Evolutionary conservation across 2,113 vertebrate genomes (phyloP), one percentile per base, ranked within the genome.

Genomic region (Alectura lathami): DNA sequence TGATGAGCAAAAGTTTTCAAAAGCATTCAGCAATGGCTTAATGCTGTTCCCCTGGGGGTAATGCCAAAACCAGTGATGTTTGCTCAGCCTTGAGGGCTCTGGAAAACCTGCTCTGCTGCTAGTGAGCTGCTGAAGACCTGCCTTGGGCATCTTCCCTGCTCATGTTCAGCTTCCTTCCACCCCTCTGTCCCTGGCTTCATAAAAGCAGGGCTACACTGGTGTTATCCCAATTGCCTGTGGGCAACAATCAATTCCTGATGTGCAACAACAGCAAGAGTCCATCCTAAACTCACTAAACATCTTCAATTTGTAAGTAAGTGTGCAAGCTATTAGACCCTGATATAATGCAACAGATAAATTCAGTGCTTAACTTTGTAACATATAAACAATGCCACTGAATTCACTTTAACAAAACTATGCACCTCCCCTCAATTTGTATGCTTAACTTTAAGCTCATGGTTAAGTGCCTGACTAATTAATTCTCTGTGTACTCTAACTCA

Each of bases 361-460:
- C 75, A 48, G 78, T 57, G 83, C 79, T 94, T 94, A 60, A 91
- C 68, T 89, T 85, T 60, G n/a, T 75, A 95, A 50, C 79, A 78
- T 60, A 64, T 22, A 88, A 74, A 78, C 70, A 91, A 70, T 51
- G 54, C 29, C 76, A 74, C 68, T 57, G n/a, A 75, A 36, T 75
- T 83, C 14, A 53, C 27, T 70, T 59, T 24, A 81, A 81, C 68
- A 63, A 42, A 88, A 83, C 59, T 38, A 78, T 5, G 40, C 42
- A n/a, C 14, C 60, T 79, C 62, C 17, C 5, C 14, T 26, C 7
- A 24, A 40, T 30, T 66, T 78, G 27, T 53, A 36, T 64, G 64
- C 56, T 89, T 76, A 76, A 89, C 40, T 5, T 78, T 32, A 70
- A 78, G 40, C 18, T 87, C 34, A 47, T 18, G 60, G 38, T 70